Evolutionary conservation across 2,113 vertebrate species (phyloP).

Genomic region (Takifugu flavidus): DNA sequence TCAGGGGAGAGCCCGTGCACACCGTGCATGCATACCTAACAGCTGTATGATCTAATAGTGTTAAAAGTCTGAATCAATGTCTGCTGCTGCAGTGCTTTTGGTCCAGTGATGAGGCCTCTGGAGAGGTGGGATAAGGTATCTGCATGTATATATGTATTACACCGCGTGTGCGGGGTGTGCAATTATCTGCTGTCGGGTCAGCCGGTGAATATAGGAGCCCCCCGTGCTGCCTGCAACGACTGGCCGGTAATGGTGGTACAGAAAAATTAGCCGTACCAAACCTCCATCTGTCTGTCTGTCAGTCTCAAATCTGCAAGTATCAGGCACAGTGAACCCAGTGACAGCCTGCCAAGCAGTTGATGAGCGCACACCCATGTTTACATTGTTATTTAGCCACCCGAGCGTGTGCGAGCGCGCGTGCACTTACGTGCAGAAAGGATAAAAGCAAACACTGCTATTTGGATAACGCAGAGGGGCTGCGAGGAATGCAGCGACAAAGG

Average conservation of each 20-base stretch:
- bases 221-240: slow-evolving; percentile 26
- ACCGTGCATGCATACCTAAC: slow-evolving; percentile 51
- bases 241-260: slow-evolving; percentile 34
- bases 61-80: slow-evolving; percentile 62
- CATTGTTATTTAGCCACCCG: slow-evolving; percentile 36
- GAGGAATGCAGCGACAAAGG: slow-evolving; percentile 45
- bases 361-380: slow-evolving; percentile 31
- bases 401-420: slow-evolving; percentile 21
- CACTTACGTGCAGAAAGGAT: slow-evolving; percentile 32
- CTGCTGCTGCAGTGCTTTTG: slow-evolving; percentile 58
- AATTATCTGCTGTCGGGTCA: slow-evolving; percentile 29
- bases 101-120: slow-evolving; percentile 61
- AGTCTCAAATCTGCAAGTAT: slow-evolving; percentile 25
- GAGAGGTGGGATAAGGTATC: slow-evolving; percentile 37
- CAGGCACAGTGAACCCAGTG: slow-evolving; percentile 28
- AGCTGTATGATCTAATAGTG: slow-evolving; percentile 60
- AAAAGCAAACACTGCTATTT: slow-evolving; percentile 31
- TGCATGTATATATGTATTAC: slow-evolving; percentile 11
- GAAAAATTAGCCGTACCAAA: slow-evolving; percentile 50
- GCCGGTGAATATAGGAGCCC: slow-evolving; percentile 10
- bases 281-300: slow-evolving; percentile 22
- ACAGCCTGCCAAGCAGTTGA: slow-evolving; percentile 45
- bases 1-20: slow-evolving; percentile 42
- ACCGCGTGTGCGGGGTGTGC: slow-evolving; percentile 21
- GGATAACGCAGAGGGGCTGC: slow-evolving; percentile 29